Conservation (phyloP, 1,140 invertebrate genomes). For the Drosophila pruinosa region DNA sequence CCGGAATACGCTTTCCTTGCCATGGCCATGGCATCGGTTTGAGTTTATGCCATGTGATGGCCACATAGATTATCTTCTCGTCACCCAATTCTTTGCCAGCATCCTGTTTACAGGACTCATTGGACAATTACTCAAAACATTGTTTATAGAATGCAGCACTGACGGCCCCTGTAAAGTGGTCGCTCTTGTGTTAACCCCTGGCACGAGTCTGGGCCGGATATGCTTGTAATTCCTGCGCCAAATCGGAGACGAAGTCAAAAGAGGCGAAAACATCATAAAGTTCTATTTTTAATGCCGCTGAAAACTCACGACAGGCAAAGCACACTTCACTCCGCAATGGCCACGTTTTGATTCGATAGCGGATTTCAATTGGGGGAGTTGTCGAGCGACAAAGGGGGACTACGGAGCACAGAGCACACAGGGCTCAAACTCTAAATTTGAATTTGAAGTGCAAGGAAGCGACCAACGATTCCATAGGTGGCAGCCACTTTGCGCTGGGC, state of each 20-base stretch:
- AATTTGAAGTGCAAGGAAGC: constrained; percentile 66
- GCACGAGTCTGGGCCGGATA: constrained; percentile 52
- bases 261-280: constrained; percentile 67
- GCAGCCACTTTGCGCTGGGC: constrained; percentile 62
- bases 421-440: constrained; percentile 51
- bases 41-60: background rate
- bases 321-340: background rate
- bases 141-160: constrained; percentile 7
- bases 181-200: background rate
- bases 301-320: constrained; percentile 33
- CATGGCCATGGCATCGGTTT: background rate
- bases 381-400: constrained; percentile 14
- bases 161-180: constrained; percentile 33
- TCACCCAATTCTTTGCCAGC: constrained; percentile 49
- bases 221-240: constrained; percentile 60
- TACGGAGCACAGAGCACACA: background rate
- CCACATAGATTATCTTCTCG: constrained; percentile 19
- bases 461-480: constrained; percentile 56
- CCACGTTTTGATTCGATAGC: constrained; percentile 14
- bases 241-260: constrained; percentile 32
- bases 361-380: constrained; percentile 45
- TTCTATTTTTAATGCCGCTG: constrained; percentile 66
- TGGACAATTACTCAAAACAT: constrained; percentile 30
- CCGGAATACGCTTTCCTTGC: background rate
- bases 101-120: constrained; percentile 68